Evolutionary conservation across 1,140 invertebrate species (phyloP).

Genomic region (Camponotus vicinus): DNA sequence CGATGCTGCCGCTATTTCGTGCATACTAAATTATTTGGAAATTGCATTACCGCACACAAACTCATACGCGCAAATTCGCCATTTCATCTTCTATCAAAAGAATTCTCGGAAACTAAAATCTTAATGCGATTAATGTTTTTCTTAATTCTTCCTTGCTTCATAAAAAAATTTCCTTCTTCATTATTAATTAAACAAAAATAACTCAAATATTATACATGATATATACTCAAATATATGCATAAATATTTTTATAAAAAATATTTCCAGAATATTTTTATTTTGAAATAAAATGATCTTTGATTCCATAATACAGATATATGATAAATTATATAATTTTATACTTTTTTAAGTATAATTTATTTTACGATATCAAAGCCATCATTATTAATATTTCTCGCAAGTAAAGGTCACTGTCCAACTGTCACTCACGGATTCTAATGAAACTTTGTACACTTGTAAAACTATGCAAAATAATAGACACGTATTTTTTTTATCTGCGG

Average conservation of each 20-base stretch:
- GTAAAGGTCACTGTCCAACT: too few relatives aligned
- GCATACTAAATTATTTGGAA: conserved; percentile 53
- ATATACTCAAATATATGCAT: background rate
- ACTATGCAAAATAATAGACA: too few relatives aligned
- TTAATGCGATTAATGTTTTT: background rate
- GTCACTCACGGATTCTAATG: too few relatives aligned
- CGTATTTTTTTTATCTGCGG: too few relatives aligned
- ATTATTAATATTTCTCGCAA: background rate
- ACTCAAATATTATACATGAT: background rate
- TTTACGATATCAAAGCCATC: background rate
- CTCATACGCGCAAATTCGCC: conserved; percentile 1
- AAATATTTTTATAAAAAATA: background rate
- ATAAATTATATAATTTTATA: background rate
- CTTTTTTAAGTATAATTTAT: background rate
- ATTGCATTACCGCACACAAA: conserved; percentile 46
- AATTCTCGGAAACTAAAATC: conserved; percentile 22
- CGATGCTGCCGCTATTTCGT: conserved; percentile 37
- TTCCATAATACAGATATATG: background rate
- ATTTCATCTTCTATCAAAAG: conserved; percentile 32
- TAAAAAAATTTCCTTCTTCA: background rate
- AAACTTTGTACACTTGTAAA: too few relatives aligned
- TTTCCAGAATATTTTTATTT: background rate
- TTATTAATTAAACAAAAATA: conserved; percentile 12
- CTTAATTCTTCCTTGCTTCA: background rate
- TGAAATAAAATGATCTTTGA: background rate